Base-by-base conservation (phyloP, 2,797 vertebrate species). In the Microctenopoma lineatum region DNA sequence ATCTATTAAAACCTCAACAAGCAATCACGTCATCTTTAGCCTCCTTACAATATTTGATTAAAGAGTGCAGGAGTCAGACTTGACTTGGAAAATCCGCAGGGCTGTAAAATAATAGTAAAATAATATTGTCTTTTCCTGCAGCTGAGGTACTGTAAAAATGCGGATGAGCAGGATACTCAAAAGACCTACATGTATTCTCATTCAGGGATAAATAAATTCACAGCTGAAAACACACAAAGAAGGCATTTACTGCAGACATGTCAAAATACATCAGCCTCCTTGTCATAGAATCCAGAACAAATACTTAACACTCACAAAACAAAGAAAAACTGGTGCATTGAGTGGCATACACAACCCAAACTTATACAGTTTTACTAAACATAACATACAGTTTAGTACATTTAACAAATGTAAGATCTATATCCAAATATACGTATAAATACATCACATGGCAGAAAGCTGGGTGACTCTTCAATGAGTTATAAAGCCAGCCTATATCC, bases 91-190 rank as follows among this genome's bases (percentile, higher is more conserved):
- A 63, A 68, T 47, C 39, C 0, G 5, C 58, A 66, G 74, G 62
- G 65, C 50, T 77, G 51, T 75, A 66, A 75, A 61, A 66, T 63
- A 41, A 60, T 52, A 21, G 21, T 21, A 21, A 21, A 21, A 21
- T 21, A 61, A 66, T 63, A 41, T 60, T 52, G 11, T 46, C 12
- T 58, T 39, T 64, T 83, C 59, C 77, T 78, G 73, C 63, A 59
- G 63, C 26, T 87, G 87, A 87, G 81, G 77, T 85, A 85, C 73
- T 65, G 50, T 75, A 71, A 87, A 81, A 74, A 75, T 61, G 59
- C 74, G 84, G 73, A 87, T 59, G 32, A 67, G 55, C 60, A 74
- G 66, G 53, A 47, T 13, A 44, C 41, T 71, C 47, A 60, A 59
- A 80, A 62, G 38, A 77, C 56, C 27, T 14, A 50, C 29, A 63